Percentiles rank a stretch among this genome's conserved stretches.
Conservation (phyloP, 1,140 invertebrate species). For the Oedothorax gibbosus region DNA sequence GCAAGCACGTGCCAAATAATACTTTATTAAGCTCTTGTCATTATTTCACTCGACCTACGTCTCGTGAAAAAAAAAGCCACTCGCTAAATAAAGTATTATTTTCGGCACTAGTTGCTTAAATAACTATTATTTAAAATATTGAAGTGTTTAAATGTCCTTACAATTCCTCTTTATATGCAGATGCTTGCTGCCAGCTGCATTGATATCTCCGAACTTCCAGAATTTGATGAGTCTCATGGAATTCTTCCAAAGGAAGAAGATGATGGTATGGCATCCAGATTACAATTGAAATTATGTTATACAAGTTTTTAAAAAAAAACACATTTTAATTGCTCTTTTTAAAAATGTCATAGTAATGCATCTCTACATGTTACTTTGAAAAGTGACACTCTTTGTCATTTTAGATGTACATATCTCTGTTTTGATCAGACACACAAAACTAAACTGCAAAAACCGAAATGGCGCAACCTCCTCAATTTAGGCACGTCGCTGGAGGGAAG, state of each 20-base stretch:
- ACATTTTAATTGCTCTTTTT: neutral
- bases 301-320: neutral
- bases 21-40: too few relatives aligned
- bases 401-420: neutral
- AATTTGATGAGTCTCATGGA: slow-evolving; percentile 92
- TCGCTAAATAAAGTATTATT: neutral
- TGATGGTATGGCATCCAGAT: slow-evolving; percentile 72
- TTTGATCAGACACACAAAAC: neutral
- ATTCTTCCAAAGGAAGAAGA: slow-evolving; percentile 84
- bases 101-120: neutral
- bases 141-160: neutral
- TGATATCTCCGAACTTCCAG: slow-evolving; percentile 88
- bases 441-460: too few relatives aligned
- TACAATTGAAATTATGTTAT: neutral
- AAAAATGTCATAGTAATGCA: neutral
- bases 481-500: too few relatives aligned
- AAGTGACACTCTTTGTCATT: neutral
- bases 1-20: too few relatives aligned
- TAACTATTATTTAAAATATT: neutral
- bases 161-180: slow-evolving; percentile 63
- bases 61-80: neutral
- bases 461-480: too few relatives aligned
- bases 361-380: neutral
- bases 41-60: too few relatives aligned
- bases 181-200: slow-evolving; percentile 88